Evolutionary conservation across 2,113 vertebrate species (phyloP).

Genomic region (Boleophthalmus pectinirostris): DNA sequence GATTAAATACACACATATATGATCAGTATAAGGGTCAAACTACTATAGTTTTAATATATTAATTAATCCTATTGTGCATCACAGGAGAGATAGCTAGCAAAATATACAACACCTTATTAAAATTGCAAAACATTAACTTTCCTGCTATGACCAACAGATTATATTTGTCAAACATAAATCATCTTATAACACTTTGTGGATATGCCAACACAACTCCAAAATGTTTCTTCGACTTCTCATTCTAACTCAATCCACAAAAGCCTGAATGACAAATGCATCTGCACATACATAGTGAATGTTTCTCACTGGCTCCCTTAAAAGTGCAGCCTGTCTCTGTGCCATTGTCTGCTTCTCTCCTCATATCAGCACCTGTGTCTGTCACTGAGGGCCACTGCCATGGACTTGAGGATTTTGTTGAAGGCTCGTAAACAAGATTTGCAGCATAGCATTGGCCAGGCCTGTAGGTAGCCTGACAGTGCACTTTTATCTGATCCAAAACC

Average conservation of each 20-base stretch:
- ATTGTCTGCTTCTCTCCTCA: constrained; percentile 50
- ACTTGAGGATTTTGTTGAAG: constrained; percentile 64
- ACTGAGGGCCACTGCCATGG: constrained; percentile 46
- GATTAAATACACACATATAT: background rate
- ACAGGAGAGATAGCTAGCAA: background rate
- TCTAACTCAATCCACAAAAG: constrained; percentile 10
- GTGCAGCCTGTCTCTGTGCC: constrained; percentile 39
- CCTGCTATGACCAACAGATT: too few relatives aligned
- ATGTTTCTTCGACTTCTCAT: background rate
- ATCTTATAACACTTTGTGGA: background rate
- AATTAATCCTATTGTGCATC: background rate
- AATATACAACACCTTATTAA: background rate
- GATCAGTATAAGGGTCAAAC: background rate
- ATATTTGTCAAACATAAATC: background rate
- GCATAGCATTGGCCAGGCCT: constrained; percentile 34
- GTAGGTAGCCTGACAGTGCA: constrained; percentile 47
- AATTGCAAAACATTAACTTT: too few relatives aligned
- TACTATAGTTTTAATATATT: background rate
- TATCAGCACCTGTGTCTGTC: constrained; percentile 57
- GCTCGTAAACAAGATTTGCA: constrained; percentile 69
- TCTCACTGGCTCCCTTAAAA: constrained; percentile 35
- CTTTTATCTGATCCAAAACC: constrained; percentile 65
- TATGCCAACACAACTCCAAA: background rate
- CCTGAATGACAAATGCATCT: constrained; percentile 34
- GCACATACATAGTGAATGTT: constrained; percentile 41